Evolutionary conservation across 2,888 invertebrate genomes (phyloP).

Genomic region (Scaptomyza caliginosa): DNA sequence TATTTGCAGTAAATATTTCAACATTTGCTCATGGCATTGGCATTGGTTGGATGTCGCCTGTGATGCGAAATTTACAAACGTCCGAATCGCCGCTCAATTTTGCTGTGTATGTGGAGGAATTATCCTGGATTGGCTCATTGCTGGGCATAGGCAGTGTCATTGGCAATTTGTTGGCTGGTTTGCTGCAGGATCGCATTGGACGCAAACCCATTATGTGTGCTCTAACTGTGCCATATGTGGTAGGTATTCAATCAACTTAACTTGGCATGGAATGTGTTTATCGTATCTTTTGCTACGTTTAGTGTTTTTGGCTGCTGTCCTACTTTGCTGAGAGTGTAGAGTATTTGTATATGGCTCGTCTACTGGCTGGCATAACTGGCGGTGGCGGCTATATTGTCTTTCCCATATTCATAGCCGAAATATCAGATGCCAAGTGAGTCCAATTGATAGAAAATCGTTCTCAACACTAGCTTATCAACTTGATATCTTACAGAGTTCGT

Average conservation of each 20-base stretch:
- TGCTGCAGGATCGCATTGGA: slow-evolving; percentile 66
- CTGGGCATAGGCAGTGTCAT: slow-evolving; percentile 70
- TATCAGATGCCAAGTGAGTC: slow-evolving; percentile 80
- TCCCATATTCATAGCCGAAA: slow-evolving; percentile 82
- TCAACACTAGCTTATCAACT: not conserved
- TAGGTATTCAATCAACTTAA: slow-evolving; percentile 22
- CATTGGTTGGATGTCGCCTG: slow-evolving; percentile 78
- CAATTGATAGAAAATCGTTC: not conserved
- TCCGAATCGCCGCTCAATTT: slow-evolving; percentile 52
- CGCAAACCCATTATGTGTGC: slow-evolving; percentile 62
- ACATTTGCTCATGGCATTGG: slow-evolving; percentile 76
- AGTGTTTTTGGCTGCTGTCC: slow-evolving; percentile 80
- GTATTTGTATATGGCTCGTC: slow-evolving; percentile 78
- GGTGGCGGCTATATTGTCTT: slow-evolving; percentile 80
- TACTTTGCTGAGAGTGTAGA: slow-evolving; percentile 75
- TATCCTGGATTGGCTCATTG: slow-evolving; percentile 76
- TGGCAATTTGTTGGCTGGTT: slow-evolving; percentile 72
- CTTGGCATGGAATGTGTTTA: not conserved
- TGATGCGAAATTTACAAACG: slow-evolving; percentile 68
- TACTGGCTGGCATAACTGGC: slow-evolving; percentile 79
- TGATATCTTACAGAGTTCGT: slow-evolving; percentile 65
- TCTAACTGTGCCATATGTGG: slow-evolving; percentile 67
- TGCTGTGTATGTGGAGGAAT: slow-evolving; percentile 51
- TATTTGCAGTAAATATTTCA: slow-evolving; percentile 68
- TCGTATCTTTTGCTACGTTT: not conserved